A percentile compares a stretch with the other conserved stretches of the same genome.
These are phyloP conservation scores for Drosophila parabipectinata DNA, from an alignment of 1,140 invertebrate species.

Conservation along the genomic window DNA sequence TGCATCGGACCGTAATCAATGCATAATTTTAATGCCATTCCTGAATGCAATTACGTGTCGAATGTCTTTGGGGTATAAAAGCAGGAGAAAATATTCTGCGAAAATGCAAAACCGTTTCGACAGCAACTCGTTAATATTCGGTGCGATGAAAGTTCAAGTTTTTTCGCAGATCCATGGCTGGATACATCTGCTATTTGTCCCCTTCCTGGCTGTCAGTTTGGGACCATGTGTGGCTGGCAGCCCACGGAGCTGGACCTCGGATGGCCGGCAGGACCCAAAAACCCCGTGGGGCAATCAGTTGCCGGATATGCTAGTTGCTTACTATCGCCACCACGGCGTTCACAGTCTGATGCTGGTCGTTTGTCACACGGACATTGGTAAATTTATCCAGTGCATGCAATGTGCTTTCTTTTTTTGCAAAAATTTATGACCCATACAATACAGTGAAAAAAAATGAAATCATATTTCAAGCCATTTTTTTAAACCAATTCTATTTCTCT, in stretches of 20 bases:
- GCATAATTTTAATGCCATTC: conserved; percentile 72
- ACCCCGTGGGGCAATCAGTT: conserved; percentile 72
- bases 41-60: conserved; percentile 59
- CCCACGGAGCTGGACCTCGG: conserved; percentile 36
- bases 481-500: background rate
- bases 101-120: conserved; percentile 34
- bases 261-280: conserved; percentile 24
- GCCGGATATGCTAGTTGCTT: conserved; percentile 79
- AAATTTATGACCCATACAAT: conserved; percentile 43
- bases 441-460: conserved; percentile 7
- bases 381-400: conserved; percentile 51
- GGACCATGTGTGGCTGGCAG: conserved; percentile 63
- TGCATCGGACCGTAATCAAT: conserved; percentile 62
- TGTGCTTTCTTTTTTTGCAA: conserved; percentile 19
- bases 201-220: conserved; percentile 42
- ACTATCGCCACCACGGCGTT: conserved; percentile 78
- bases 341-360: conserved; percentile 74
- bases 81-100: conserved; percentile 26
- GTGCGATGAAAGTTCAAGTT: conserved; percentile 40
- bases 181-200: conserved; percentile 33
- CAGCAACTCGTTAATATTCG: conserved; percentile 77
- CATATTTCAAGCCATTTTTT: no score
- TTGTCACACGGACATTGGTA: conserved; percentile 77
- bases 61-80: conserved; percentile 63
- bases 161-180: conserved; percentile 6